Base-by-base conservation (phyloP, 2,888 invertebrate species). In the Erynnis tages region DNA sequence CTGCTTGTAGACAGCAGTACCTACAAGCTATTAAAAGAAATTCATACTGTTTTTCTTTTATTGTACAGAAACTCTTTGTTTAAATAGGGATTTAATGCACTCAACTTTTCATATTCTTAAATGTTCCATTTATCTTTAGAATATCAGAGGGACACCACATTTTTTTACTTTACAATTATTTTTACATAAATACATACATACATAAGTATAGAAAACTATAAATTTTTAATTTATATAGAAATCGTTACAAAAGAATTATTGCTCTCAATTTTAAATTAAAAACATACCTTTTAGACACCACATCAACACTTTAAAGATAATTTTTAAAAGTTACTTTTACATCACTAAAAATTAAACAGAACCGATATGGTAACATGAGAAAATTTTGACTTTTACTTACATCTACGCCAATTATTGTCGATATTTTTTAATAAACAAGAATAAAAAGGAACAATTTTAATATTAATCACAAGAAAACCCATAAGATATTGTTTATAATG, bases 381-480 rank as follows among this genome's bases (percentile, higher is more conserved):
- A 63, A 61, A 37, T 64, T 62, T 63, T 57, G 60, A 62, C 57
- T 61, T 61, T 55, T 43, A 54, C 62, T 65, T 65, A 65, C 54
- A 30, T 46, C 58, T 62, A 60, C 41, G 57, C 57, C 32, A 44
- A 58, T 67, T 67, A 66, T 66, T 67, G 66, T 67, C 65, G 53
- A 45, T 54, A 57, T 48, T 55, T 55, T 59, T 58, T 55, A 53
- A 52, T 53, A 46, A 35, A 46, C 11, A 11, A 35, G 35, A 23
- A 44, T 27, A 6, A 40, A 54, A 54, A 56, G 54, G 50, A 56
- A 59, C 53, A 37, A n/a, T n/a, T n/a, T n/a, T n/a, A n/a, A n/a
- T n/a, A n/a, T n/a, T n/a, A n/a, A n/a, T n/a, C n/a, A n/a, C n/a
- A n/a, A n/a, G n/a, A n/a, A n/a, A n/a, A n/a, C n/a, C n/a, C n/a